These are phyloP conservation scores for Riparia riparia DNA, from an alignment of 2,113 vertebrate genomes.

Conservation along the genomic window DNA sequence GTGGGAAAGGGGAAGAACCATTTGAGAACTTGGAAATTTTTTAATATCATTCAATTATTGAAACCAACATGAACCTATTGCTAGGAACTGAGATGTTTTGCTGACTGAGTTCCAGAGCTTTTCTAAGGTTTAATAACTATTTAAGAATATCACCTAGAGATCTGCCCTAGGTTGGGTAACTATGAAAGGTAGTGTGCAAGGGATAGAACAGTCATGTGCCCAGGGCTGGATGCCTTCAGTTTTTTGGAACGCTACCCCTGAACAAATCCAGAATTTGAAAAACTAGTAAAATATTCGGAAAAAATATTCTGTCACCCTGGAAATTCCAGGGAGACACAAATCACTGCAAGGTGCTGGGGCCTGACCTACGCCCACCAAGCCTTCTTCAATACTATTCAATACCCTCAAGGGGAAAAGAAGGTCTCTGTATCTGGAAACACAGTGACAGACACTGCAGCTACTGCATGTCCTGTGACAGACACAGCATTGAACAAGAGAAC, in stretches of 20 bases:
- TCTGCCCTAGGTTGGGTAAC: not conserved
- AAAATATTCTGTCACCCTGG: not conserved
- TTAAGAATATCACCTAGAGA: not conserved
- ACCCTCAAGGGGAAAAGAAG: not conserved
- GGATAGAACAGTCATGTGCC: not conserved
- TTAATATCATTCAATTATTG: not conserved
- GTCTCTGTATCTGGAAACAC: not conserved
- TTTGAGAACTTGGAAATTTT: not conserved
- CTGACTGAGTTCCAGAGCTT: not conserved
- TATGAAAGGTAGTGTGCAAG: not conserved
- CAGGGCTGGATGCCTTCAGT: not conserved
- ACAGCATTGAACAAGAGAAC: not conserved
- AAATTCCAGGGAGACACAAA: not conserved
- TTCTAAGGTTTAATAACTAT: not conserved
- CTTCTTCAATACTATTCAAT: not conserved
- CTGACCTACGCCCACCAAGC: not conserved
- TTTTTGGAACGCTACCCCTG: not conserved
- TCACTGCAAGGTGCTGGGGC: not conserved
- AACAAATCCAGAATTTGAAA: not conserved
- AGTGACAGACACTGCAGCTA: not conserved
- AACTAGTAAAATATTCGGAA: not conserved
- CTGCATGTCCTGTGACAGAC: accelerated
- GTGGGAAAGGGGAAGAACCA: not conserved
- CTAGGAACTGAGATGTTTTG: not conserved
- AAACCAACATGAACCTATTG: not conserved